phyloP scores from a whole-genome alignment of 2,888 invertebrate species.

The Scaptodrosophila latifasciaeformis region DNA sequence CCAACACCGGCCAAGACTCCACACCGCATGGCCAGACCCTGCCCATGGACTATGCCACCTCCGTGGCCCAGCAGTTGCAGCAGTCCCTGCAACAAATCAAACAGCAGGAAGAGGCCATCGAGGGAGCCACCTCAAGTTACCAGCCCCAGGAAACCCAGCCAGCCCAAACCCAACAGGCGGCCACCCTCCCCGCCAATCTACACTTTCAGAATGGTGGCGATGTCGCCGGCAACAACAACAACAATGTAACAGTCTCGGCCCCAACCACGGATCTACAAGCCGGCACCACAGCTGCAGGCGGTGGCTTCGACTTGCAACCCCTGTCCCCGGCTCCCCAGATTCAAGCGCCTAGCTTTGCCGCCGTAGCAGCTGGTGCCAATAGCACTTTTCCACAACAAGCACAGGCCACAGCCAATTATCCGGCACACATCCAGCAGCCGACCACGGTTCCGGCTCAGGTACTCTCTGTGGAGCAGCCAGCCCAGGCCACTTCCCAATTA shows the following conservation, averaged over 20 bases:
- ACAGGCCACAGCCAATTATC: slow-evolving; percentile 38
- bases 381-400: slow-evolving; percentile 32
- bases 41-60: slow-evolving; percentile 68
- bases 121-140: slow-evolving; percentile 59
- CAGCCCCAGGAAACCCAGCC: slow-evolving; percentile 77
- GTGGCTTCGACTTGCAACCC: slow-evolving; percentile 34
- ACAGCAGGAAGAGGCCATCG: slow-evolving; percentile 66
- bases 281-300: slow-evolving; percentile 36
- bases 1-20: slow-evolving; percentile 36
- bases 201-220: slow-evolving; percentile 55
- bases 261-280: slow-evolving; percentile 16
- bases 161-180: slow-evolving; percentile 56
- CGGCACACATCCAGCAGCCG: slow-evolving; percentile 48
- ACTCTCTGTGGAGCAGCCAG: slow-evolving; percentile 28
- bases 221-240: slow-evolving; percentile 43
- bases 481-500: slow-evolving; percentile 70
- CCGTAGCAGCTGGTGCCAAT: slow-evolving; percentile 41
- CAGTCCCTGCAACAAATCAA: slow-evolving; percentile 71
- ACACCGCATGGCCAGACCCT: slow-evolving; percentile 75
- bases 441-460: slow-evolving; percentile 27
- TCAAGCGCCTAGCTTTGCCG: slow-evolving; percentile 57
- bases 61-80: slow-evolving; percentile 66
- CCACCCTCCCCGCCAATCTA: slow-evolving; percentile 60
- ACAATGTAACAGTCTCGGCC: slow-evolving; percentile 30
- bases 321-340: slow-evolving; percentile 58